Percentiles rank a stretch among this genome's conserved stretches.
Conservation (phyloP, 1,140 invertebrate species). For the Euschistus heros region DNA sequence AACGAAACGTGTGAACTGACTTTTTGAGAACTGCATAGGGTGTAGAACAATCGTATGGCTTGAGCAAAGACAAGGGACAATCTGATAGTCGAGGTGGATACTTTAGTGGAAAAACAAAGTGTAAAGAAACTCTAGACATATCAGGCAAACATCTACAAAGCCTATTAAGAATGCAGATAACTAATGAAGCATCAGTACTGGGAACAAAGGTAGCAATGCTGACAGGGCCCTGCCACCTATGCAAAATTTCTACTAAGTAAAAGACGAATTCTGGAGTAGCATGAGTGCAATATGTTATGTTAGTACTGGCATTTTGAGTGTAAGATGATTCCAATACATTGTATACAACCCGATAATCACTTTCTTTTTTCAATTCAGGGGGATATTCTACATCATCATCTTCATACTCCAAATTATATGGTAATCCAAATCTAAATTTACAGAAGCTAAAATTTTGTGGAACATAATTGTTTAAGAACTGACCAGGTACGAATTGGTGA, state of each 20-base stretch:
- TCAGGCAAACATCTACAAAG: slow-evolving; percentile 50
- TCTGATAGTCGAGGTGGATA: slow-evolving; percentile 30
- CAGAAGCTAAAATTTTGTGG: slow-evolving; percentile 47
- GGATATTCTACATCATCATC: slow-evolving; percentile 37
- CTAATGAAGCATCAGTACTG: slow-evolving; percentile 48
- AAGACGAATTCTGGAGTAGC: slow-evolving; percentile 61
- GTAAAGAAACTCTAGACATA: slow-evolving; percentile 58
- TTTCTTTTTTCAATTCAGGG: slow-evolving; percentile 44
- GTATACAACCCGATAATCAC: slow-evolving; percentile 52
- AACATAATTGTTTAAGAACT: slow-evolving; percentile 29
- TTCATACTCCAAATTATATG: slow-evolving; percentile 41
- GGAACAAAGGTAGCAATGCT: slow-evolving; percentile 62
- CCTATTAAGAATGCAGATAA: slow-evolving; percentile 48
- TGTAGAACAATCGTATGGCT: slow-evolving; percentile 18
- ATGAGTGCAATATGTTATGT: slow-evolving; percentile 59
- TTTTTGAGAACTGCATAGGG: slow-evolving; percentile 18
- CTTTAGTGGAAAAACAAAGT: slow-evolving; percentile 49
- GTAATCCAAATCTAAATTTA: slow-evolving; percentile 50
- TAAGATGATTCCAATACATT: slow-evolving; percentile 43
- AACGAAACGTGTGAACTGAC: slow-evolving; percentile 25
- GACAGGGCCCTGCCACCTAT: slow-evolving; percentile 59
- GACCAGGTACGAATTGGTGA: slow-evolving; percentile 29
- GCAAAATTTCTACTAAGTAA: slow-evolving; percentile 55
- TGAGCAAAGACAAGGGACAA: slow-evolving; percentile 1
- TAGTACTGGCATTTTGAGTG: slow-evolving; percentile 34